Base-by-base conservation (phyloP, 2,888 invertebrate species). In the Phragmatobia fuliginosa region DNA sequence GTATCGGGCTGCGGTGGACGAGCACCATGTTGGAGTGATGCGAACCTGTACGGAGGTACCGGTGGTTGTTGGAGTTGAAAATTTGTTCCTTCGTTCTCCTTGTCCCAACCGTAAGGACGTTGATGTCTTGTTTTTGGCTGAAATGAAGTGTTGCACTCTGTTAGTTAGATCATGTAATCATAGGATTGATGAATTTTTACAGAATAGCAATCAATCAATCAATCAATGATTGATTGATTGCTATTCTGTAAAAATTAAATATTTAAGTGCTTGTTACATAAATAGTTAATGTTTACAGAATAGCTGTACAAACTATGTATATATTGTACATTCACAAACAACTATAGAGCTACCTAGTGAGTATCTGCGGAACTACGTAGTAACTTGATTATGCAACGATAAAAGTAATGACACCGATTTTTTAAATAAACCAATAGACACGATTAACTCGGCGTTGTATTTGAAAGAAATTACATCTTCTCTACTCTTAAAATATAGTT, bases 51-150 rank as follows among this genome's bases (percentile, higher is more conserved):
- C 62, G 96, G 96, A 41, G 96, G 96, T 33, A 95, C 96, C 70
- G 96, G 96, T 21, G 96, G 95, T 62, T 96, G 96, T 68, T 96
- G 96, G 36, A 94, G 85, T 65, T 92, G 91, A 78, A 94, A 94
- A 10, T 88, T 91, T 71, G 88, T 91, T 33, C 85, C 78, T 66
- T 93, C 93, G 71, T 85, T 86, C 79, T 95, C 93, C 80, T 96
- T 96, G 82, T 97, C 97, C 97, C 97, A 97, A 36, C 97, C 97
- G 84, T 96, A 97, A 10, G 97, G 97, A 79, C 97, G 95, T 88
- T 97, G 97, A 85, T 97, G 97, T 81, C 96, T 96, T 56, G 97
- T 97, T 95, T 97, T 97, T 45, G 97, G 97, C 97, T 97, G 92
- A 75, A 95, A 95, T 81, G 4, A 28, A 64, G 6, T 18, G 2